phyloP scores from a whole-genome alignment of 1,140 invertebrate genomes.

The Bombyx mandarina region DNA sequence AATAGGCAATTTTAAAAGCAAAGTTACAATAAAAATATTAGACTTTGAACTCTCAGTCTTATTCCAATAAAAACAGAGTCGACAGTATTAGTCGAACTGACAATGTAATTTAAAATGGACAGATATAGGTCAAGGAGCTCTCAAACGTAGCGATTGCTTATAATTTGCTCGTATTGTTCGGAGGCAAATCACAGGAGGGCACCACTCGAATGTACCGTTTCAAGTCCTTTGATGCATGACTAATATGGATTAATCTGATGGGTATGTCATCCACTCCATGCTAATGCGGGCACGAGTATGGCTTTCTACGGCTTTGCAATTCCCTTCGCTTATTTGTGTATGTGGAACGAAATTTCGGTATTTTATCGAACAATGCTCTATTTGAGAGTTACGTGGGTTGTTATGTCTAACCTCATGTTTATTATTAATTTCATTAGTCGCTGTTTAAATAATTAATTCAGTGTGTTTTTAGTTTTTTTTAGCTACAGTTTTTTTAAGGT shows the following conservation, averaged over 20 bases:
- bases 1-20: too few species aligned
- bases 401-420: background rate
- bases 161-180: slow-evolving; percentile 59
- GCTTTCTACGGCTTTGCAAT: slow-evolving; percentile 44
- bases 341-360: slow-evolving; percentile 3
- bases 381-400: background rate
- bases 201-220: slow-evolving; percentile 43
- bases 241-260: slow-evolving; percentile 63
- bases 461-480: background rate
- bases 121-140: slow-evolving; percentile 58
- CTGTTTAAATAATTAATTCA: too few species aligned
- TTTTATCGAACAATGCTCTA: slow-evolving; percentile 4
- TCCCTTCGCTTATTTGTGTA: slow-evolving; percentile 24
- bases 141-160: slow-evolving; percentile 45
- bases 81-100: too few species aligned
- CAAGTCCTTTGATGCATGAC: slow-evolving; percentile 61
- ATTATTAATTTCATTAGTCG: background rate
- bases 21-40: too few species aligned
- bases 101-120: slow-evolving; percentile 41
- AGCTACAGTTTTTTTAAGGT: background rate
- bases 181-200: slow-evolving; percentile 41
- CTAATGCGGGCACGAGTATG: slow-evolving; percentile 40
- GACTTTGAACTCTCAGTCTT: too few species aligned
- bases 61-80: too few species aligned
- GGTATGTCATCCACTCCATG: slow-evolving; percentile 59